Base-by-base conservation (phyloP, 2,888 invertebrate species). In the Acrobasis consociella region DNA sequence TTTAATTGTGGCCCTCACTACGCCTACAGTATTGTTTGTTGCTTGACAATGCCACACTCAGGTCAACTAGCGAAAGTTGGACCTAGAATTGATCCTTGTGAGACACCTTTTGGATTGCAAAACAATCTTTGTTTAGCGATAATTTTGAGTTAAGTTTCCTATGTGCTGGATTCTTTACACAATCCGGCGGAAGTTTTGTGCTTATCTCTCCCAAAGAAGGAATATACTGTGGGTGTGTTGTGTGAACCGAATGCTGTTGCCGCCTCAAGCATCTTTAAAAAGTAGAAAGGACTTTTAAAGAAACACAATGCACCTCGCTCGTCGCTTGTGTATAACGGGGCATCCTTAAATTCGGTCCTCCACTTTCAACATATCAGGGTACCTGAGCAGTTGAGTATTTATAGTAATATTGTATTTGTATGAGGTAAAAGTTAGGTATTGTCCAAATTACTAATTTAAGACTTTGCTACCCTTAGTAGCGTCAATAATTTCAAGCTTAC, bases 121-220 rank as follows among this genome's bases (percentile, higher is more conserved):
- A 61, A 52, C 11, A 31, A 10, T 53, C 53, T 60, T 53, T 42
- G n/a, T 46, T 15, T 66, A 69, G 66, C 64, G 69, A 68, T 71
- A 68, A 63, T 58, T 62, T 65, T 56, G 65, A 66, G 69, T 68
- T 69, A 65, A 71, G 67, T 74, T 78, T 72, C 75, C 74, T 71
- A 58, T 71, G 56, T 65, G 68, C 68, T 70, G 70, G 71, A 76
- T 46, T 76, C 77, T 81, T 81, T 76, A 80, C 72, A 78, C 73
- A 80, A 78, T 81, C 83, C 83, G 85, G 87, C 89, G 91, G 91
- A 90, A 84, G 86, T 85, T 76, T 81, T 72, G 67, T 73, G 71
- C 79, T 90, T 89, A 91, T 90, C 90, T 85, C 71, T 66, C 69
- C 81, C 78, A 81, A 83, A 87, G 78, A 86, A 75, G 81, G 80